Percentiles rank a stretch among this genome's conserved stretches.
These are phyloP conservation scores for Myotis brandtii DNA, from an alignment of 2,113 vertebrate genomes.

Conservation along the genomic window DNA sequence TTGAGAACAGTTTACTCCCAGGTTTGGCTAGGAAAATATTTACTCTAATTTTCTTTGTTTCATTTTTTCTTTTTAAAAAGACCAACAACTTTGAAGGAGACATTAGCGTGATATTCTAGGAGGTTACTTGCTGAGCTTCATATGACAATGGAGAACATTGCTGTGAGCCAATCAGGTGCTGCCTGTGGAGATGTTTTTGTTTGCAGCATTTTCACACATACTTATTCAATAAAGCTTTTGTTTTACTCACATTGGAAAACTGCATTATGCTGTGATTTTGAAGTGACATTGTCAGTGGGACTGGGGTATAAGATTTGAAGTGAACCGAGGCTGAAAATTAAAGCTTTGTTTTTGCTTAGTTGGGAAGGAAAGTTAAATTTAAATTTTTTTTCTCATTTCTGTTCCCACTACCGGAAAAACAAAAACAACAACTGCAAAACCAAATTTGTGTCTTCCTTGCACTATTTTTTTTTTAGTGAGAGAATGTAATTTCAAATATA, in stretches of 20 bases:
- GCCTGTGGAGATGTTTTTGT: constrained; percentile 86
- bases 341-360: constrained; percentile 86
- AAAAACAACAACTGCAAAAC: constrained; percentile 7
- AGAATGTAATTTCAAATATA: constrained; percentile 73
- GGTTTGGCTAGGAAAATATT: constrained; percentile 46
- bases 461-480: constrained; percentile 57
- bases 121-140: constrained; percentile 83
- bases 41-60: constrained; percentile 65
- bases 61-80: constrained; percentile 66
- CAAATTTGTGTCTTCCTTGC: constrained; percentile 64
- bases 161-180: constrained; percentile 81
- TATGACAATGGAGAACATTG: constrained; percentile 77
- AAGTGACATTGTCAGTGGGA: constrained; percentile 87
- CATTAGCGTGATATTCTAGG: constrained; percentile 78
- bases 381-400: constrained; percentile 76
- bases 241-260: constrained; percentile 84
- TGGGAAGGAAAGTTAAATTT: constrained; percentile 83
- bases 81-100: constrained; percentile 78
- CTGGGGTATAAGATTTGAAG: constrained; percentile 82
- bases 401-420: background rate
- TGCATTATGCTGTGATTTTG: constrained; percentile 84
- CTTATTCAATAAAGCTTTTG: constrained; percentile 89
- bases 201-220: constrained; percentile 87
- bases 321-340: constrained; percentile 84
- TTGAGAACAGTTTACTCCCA: constrained; percentile 23